Evolutionary conservation across 2,888 invertebrate genomes (phyloP), one percentile per base, ranked within the genome.

Genomic region (Pantelozetes paolii): DNA sequence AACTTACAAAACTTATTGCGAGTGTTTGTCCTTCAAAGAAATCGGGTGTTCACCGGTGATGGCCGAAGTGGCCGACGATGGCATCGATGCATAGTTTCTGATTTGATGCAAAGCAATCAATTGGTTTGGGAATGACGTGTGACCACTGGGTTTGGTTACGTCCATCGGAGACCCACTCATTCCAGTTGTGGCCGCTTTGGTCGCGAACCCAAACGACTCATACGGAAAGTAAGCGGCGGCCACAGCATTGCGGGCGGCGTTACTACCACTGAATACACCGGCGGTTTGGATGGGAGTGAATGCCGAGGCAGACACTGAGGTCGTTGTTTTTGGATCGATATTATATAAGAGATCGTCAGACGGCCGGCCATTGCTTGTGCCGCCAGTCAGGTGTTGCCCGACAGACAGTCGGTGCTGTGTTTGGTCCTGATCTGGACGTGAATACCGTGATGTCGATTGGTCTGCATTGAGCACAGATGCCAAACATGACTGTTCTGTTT

Each of bases 71-170:
- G 77, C 71, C 71, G 77, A 36, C 74, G 76, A 89, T 76, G 94
- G 94, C 82, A 94, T 94, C 82, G 93, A 93, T 77, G 93, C 92
- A 84, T 94, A 96, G 84, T 95, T 95, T 83, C 95, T 88, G 81
- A 96, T 96, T 85, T 96, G 95, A 84, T 96, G 95, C 79, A 96
- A 86, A 79, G 94, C 93, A 83, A 94, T 94, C 84, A 94, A 86
- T 84, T 94, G 94, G 83, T 94, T 94, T 76, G 94, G 94, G 84
- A 94, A 94, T 71, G 86, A 85, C 81, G 85, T 85, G 74, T 81
- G 80, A 76, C 73, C 72, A 15, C 50, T 28, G 15, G 50, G n/a
- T 48, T 73, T 67, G 59, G 48, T 23, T 2, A 64, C 64, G 20
- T 72, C 72, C 75, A 75, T 75, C 32, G 75, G 40, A 32, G 70